Evolutionary conservation across 2,113 vertebrate genomes (phyloP).

Genomic region (Pseudopodoces humilis): DNA sequence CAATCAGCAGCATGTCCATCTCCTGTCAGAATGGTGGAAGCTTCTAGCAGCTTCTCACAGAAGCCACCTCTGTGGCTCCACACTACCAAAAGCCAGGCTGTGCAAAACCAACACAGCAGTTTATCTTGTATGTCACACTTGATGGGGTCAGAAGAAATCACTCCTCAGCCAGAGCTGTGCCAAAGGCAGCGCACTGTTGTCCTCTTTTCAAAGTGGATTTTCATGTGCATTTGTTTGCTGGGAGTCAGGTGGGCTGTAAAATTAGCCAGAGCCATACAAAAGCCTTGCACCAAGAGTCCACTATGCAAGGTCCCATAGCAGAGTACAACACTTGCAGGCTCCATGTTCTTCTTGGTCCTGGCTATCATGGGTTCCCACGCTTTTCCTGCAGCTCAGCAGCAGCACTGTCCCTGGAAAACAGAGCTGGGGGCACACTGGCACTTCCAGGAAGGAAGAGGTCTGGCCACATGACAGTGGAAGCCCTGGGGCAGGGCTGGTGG

Average conservation of each 20-base stretch:
- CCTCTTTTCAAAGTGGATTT: background rate
- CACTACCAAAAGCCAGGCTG: background rate
- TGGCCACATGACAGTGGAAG: rapidly evolving
- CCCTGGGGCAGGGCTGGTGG: background rate
- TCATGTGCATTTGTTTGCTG: rapidly evolving
- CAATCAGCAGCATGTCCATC: no score
- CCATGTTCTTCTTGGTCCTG: background rate
- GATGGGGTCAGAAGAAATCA: background rate
- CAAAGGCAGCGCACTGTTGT: background rate
- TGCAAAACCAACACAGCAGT: background rate
- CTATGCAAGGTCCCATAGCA: background rate
- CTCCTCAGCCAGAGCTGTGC: background rate
- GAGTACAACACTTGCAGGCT: background rate
- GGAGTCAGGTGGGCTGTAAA: background rate
- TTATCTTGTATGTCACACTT: background rate
- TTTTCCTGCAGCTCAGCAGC: background rate
- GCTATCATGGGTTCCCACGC: background rate
- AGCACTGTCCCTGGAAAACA: background rate
- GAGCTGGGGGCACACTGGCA: background rate
- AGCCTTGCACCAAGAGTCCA: background rate
- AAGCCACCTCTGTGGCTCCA: background rate
- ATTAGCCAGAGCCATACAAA: background rate
- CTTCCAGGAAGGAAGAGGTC: background rate
- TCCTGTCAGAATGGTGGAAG: background rate
- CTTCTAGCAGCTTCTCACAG: background rate